phyloP scores from a whole-genome alignment of 2,797 vertebrate genomes.

The Diplodus puntazzo region DNA sequence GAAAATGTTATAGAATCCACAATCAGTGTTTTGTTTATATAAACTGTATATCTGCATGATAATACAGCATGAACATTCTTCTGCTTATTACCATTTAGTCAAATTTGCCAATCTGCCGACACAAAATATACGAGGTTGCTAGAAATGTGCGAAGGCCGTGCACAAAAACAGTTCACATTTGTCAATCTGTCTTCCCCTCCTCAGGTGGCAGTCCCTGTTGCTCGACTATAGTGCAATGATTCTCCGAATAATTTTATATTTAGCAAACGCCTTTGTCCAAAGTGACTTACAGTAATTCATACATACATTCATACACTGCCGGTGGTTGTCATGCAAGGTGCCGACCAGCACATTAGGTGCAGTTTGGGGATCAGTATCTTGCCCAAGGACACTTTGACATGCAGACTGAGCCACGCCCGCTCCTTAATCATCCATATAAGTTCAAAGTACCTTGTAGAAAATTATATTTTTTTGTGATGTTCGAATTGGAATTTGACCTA shows the following conservation, averaged over 20 bases:
- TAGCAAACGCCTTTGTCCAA: too few species aligned
- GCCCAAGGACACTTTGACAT: too few species aligned
- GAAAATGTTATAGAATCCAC: slow-evolving; percentile 12
- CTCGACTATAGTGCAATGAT: not conserved
- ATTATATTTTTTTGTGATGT: not conserved
- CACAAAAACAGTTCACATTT: slow-evolving; percentile 46
- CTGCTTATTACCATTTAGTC: slow-evolving; percentile 40
- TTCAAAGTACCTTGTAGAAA: not conserved
- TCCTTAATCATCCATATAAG: not conserved
- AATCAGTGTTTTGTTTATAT: not conserved
- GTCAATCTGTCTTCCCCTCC: slow-evolving; percentile 23
- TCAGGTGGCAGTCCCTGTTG: not conserved
- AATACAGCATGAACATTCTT: slow-evolving; percentile 16
- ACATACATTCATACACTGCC: too few species aligned
- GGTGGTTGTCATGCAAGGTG: too few species aligned
- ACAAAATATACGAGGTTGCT: slow-evolving; percentile 43
- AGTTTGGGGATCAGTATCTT: too few species aligned
- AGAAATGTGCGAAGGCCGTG: slow-evolving; percentile 31
- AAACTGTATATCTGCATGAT: slow-evolving; percentile 10
- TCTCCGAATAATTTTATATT: not conserved
- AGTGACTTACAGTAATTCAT: too few species aligned
- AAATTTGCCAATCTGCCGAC: slow-evolving; percentile 38
- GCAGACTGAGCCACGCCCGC: too few species aligned
- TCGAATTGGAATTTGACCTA: not conserved
- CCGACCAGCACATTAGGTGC: too few species aligned